phyloP scores from a whole-genome alignment of 2,797 vertebrate species.

The Falco naumanni region DNA sequence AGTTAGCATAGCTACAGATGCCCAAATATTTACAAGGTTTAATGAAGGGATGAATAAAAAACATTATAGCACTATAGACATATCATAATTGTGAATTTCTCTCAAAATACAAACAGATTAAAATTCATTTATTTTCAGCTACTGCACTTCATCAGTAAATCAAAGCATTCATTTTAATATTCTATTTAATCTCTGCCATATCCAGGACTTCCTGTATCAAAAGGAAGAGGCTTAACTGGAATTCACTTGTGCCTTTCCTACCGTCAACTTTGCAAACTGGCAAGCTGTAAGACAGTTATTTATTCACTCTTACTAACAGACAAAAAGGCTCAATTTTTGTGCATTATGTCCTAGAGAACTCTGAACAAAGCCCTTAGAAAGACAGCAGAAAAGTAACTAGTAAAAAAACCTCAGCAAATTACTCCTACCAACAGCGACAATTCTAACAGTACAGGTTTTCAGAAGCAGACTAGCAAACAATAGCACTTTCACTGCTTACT shows the following conservation, averaged over 20 bases:
- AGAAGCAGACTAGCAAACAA: background rate
- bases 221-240: background rate
- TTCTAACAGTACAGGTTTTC: background rate
- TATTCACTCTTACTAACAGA: background rate
- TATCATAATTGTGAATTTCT: background rate
- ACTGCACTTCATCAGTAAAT: background rate
- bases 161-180: background rate
- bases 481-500: background rate
- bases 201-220: background rate
- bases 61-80: background rate
- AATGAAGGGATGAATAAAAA: background rate
- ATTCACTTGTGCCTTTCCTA: background rate
- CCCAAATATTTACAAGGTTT: background rate
- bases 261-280: background rate
- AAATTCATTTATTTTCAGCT: background rate
- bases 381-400: background rate
- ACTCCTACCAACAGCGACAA: background rate
- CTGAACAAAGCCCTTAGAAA: background rate
- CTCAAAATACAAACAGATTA: background rate
- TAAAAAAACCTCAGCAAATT: background rate
- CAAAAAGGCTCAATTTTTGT: background rate
- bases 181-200: background rate
- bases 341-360: background rate
- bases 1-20: background rate
- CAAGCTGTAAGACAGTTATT: background rate